Evolutionary conservation across 1,140 invertebrate species (phyloP).

Genomic region (Drosophila pseudoananassae): DNA sequence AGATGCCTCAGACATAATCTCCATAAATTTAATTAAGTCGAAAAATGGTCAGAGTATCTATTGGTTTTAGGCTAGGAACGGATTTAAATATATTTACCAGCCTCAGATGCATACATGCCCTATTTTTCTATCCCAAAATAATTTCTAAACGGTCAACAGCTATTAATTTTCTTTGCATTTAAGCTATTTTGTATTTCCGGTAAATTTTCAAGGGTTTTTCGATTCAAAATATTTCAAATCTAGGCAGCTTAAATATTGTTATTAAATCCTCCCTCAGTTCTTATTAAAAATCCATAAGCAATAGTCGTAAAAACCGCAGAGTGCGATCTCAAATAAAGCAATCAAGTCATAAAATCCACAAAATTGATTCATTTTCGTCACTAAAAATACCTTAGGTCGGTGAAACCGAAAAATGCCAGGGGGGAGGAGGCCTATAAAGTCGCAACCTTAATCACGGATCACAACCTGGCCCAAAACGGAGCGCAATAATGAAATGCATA

Average conservation of each 20-base stretch:
- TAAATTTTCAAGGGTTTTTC: not conserved
- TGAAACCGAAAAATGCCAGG: constrained; percentile 9
- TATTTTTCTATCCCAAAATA: not conserved
- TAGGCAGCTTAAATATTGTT: not conserved
- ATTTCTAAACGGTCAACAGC: not conserved
- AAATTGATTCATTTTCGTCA: constrained; percentile 66
- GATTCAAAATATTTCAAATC: not conserved
- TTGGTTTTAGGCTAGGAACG: constrained; percentile 1
- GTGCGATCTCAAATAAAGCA: constrained; percentile 47
- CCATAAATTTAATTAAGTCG: constrained; percentile 71
- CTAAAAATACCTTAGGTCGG: constrained; percentile 40
- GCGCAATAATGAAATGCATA: constrained; percentile 73
- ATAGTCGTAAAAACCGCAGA: constrained; percentile 25
- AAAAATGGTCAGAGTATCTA: constrained; percentile 38
- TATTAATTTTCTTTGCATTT: not conserved
- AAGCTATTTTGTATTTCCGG: constrained; percentile 6
- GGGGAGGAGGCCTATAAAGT: constrained; percentile 25
- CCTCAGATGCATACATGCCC: constrained; percentile 5
- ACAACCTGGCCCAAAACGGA: constrained; percentile 18
- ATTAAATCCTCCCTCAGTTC: constrained; percentile 15
- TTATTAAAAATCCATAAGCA: constrained; percentile 54
- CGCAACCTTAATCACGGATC: constrained; percentile 5
- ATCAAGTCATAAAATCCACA: constrained; percentile 69
- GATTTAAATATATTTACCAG: constrained; percentile 16
- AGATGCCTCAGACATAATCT: constrained; percentile 47